phyloP scores from a whole-genome alignment of 2,797 vertebrate genomes.

The Monodelphis domestica region DNA sequence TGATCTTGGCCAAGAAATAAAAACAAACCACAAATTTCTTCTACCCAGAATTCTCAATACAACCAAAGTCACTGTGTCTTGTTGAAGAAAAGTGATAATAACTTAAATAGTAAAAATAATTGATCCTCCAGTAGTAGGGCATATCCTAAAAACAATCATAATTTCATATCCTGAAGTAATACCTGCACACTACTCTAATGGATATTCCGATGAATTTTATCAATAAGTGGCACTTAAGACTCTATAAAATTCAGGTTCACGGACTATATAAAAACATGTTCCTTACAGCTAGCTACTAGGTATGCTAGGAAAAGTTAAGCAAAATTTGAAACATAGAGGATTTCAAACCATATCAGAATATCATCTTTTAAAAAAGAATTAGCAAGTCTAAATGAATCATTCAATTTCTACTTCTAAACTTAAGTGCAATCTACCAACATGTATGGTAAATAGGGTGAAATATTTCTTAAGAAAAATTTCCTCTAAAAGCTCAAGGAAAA shows the following conservation, averaged over 20 bases:
- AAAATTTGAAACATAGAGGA: background rate
- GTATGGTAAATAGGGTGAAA: conserved; percentile 21
- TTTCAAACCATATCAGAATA: background rate
- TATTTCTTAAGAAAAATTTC: background rate
- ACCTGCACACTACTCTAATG: background rate
- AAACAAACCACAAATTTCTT: conserved; percentile 9
- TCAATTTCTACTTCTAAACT: conserved; percentile 11
- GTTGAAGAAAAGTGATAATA: conserved; percentile 5
- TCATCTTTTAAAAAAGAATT: background rate
- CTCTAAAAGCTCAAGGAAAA: conserved; percentile 22
- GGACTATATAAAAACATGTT: background rate
- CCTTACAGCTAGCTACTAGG: background rate
- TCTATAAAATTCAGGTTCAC: background rate
- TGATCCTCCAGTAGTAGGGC: background rate
- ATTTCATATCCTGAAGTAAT: background rate
- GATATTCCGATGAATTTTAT: background rate
- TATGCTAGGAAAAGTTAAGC: background rate
- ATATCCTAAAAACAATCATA: background rate
- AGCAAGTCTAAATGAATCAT: background rate
- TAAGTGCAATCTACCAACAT: background rate
- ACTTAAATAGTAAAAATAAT: background rate
- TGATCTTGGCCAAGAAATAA: conserved; percentile 9
- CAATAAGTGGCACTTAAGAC: background rate
- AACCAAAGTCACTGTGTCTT: background rate
- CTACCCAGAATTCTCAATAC: conserved; percentile 21